Percentiles rank a stretch among this genome's conserved stretches.
These are phyloP conservation scores for Scaptomyza hsui DNA, from an alignment of 1,140 invertebrate species.

Conservation along the genomic window DNA sequence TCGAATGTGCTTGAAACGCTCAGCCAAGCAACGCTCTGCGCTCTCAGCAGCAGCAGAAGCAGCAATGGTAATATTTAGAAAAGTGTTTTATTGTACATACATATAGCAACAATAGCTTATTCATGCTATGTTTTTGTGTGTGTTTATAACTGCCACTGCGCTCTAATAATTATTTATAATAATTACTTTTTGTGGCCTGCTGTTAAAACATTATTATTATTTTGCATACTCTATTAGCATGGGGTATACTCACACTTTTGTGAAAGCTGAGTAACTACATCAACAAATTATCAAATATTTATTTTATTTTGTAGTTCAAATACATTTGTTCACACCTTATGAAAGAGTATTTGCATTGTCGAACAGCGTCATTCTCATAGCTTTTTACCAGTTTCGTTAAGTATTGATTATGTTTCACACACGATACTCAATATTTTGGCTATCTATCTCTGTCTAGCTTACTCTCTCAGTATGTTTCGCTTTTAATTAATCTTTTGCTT, in stretches of 20 bases:
- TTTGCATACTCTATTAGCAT: conserved; percentile 20
- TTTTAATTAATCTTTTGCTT: conserved; percentile 69
- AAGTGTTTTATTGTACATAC: conserved; percentile 42
- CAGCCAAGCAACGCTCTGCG: conserved; percentile 14
- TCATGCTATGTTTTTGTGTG: conserved; percentile 27
- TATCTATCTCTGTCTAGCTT: conserved; percentile 24
- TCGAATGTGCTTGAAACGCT: conserved; percentile 43
- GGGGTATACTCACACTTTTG: background rate
- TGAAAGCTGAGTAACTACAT: background rate
- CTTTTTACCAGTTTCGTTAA: conserved; percentile 27
- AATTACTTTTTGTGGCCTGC: conserved; percentile 69
- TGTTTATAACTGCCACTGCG: conserved; percentile 70
- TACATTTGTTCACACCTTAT: conserved; percentile 1
- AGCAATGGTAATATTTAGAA: conserved; percentile 35
- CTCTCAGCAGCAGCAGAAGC: conserved; percentile 34
- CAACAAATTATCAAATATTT: background rate
- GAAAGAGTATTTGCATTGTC: conserved; percentile 19
- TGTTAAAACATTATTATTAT: conserved; percentile 67
- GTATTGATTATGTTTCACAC: conserved; percentile 23
- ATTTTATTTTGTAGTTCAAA: background rate
- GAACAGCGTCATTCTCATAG: background rate
- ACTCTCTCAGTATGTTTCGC: conserved; percentile 35
- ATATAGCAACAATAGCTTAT: conserved; percentile 43
- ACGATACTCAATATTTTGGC: conserved; percentile 37
- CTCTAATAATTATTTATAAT: conserved; percentile 82